Base-by-base conservation (phyloP, 1,140 invertebrate species). In the Periplaneta americana region DNA sequence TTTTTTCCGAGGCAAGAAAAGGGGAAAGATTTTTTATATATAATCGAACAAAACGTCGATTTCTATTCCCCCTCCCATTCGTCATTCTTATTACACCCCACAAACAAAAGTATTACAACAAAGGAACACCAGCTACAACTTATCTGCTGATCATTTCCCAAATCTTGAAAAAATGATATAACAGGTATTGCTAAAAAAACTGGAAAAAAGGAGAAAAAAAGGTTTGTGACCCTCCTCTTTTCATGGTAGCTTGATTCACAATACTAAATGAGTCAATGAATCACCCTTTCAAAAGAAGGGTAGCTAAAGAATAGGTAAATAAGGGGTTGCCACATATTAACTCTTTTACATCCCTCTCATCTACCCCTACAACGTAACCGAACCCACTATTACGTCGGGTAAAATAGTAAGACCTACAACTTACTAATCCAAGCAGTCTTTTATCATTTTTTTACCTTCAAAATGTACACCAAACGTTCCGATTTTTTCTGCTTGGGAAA, bases 271-370 rank as follows among this genome's bases (percentile, higher is more conserved):
- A 80, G 80, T 34, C 35, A 37, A 34, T 78, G 35, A 37, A 78
- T 48, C 77, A 36, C 35, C 31, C 35, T 39, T 28, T 78, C 36
- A 78, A 75, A 34, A 75, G 48, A 66, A 66, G 48, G 48, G 48
- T 48, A 34, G 39, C 77, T 78, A 78, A 78, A 78, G 77, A 78
- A 37, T 78, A 36, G 77, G 77, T 78, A 78, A 78, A 66, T 78
- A 78, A 48, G 39, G 77, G 77, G 35, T 37, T 78, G 35, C 77
- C 77, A 78, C 77, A 78, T 78, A 78, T 78, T 78, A 78, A 78
- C 77, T 78, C 36, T 78, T 78, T 78, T 77, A 34, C 35, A 34
- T 28, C 77, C 77, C 11, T 32, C 77, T 78, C 39, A 31, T 13
- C 77, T n/a, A 48, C 39, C 77, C 77, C 39, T 78, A 36, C 18